Conservation (phyloP, 2,888 invertebrate genomes). For the Saturnia pavonia region DNA sequence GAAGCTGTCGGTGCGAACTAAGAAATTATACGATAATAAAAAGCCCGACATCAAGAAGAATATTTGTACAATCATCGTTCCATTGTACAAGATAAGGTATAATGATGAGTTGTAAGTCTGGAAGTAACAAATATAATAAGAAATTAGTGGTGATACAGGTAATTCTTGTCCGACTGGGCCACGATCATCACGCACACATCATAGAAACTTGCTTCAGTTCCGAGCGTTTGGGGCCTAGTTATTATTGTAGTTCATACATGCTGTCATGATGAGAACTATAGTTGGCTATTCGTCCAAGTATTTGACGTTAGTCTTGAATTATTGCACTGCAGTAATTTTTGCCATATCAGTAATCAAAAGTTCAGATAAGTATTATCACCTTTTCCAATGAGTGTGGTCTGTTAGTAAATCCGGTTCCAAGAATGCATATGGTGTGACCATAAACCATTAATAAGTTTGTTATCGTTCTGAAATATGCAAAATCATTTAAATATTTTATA, state of each 20-base stretch:
- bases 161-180: background rate
- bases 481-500: background rate
- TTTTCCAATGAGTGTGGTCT: slow-evolving; percentile 16
- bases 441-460: slow-evolving; percentile 14
- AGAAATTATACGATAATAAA: slow-evolving; percentile 41
- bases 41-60: slow-evolving; percentile 49
- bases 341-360: background rate
- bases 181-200: background rate
- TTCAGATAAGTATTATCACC: background rate
- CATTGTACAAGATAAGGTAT: slow-evolving; percentile 42
- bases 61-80: slow-evolving; percentile 41
- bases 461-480: slow-evolving; percentile 12
- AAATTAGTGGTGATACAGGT: background rate
- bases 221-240: background rate
- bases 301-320: background rate
- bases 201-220: background rate
- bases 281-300: background rate
- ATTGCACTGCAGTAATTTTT: background rate
- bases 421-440: slow-evolving; percentile 3
- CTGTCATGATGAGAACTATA: background rate
- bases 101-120: slow-evolving; percentile 38
- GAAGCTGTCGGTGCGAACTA: slow-evolving; percentile 34
- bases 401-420: slow-evolving; percentile 17
- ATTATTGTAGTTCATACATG: background rate
- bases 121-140: background rate